Evolutionary conservation across 2,113 vertebrate genomes (phyloP).

Genomic region (Paedocypris sp.): DNA sequence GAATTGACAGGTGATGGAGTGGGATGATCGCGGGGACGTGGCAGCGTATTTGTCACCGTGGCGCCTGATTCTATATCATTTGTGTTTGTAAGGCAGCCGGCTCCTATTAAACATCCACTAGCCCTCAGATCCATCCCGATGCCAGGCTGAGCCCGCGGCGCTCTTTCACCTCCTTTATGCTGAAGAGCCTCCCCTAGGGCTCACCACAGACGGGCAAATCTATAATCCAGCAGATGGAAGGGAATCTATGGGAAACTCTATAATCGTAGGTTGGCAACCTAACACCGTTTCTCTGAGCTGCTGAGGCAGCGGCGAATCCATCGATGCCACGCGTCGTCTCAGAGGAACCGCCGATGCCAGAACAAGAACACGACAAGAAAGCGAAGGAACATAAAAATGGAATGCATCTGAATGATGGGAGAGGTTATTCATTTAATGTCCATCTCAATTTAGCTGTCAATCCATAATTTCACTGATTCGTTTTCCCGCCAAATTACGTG

Average conservation of each 20-base stretch:
- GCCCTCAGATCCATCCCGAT: conserved; percentile 55
- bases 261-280: conserved; percentile 42
- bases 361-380: no score
- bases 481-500: no score
- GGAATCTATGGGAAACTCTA: conserved; percentile 59
- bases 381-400: no score
- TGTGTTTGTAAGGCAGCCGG: conserved; percentile 53
- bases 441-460: no score
- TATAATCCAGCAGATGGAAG: conserved; percentile 65
- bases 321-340: conserved; percentile 12
- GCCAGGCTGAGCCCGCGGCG: conserved; percentile 51
- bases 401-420: no score
- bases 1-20: conserved; percentile 56
- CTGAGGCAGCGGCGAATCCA: conserved; percentile 17
- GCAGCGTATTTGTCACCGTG: conserved; percentile 56
- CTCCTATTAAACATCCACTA: conserved; percentile 63
- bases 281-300: conserved; percentile 15
- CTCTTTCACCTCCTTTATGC: conserved; percentile 58
- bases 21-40: conserved; percentile 45
- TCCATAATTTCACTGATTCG: no score
- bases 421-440: no score
- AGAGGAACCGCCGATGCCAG: no score
- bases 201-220: conserved; percentile 51
- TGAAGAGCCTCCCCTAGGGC: conserved; percentile 55
- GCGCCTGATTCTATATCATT: conserved; percentile 60